Evolutionary conservation across 2,797 vertebrate species (phyloP).

Genomic region (Tenualosa ilisha): DNA sequence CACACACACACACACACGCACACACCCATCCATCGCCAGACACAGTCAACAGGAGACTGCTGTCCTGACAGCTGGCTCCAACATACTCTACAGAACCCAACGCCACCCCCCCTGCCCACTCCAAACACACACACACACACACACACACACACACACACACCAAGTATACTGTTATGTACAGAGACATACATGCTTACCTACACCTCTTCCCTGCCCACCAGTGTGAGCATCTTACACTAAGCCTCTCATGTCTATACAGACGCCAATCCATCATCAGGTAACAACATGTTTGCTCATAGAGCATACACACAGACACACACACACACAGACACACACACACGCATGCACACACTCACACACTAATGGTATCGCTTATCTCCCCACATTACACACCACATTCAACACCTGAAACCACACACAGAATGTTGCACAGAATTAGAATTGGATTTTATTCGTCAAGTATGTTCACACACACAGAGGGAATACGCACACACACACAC

Average conservation of each 20-base stretch:
- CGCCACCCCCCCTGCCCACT: neutral
- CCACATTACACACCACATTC: no score
- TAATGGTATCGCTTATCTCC: no score
- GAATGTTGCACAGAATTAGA: no score
- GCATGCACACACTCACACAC: neutral
- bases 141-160: conserved; percentile 16
- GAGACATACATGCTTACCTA: neutral
- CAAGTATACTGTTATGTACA: neutral
- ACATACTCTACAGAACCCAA: neutral
- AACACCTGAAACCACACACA: no score
- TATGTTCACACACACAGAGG: no score
- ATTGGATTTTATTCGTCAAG: no score
- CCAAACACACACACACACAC: conserved; percentile 26
- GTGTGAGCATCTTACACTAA: neutral
- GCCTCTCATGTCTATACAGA: neutral
- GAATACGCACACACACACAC: neutral
- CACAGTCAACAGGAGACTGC: conserved; percentile 3
- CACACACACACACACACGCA: neutral
- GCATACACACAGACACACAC: neutral
- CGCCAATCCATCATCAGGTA: neutral
- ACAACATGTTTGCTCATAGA: neutral
- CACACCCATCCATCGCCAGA: conserved; percentile 3
- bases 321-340: neutral
- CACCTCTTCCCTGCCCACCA: neutral
- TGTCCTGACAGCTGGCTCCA: neutral